phyloP scores from a whole-genome alignment of 92 coral and sea anemone genomes.

The Porites rus region DNA sequence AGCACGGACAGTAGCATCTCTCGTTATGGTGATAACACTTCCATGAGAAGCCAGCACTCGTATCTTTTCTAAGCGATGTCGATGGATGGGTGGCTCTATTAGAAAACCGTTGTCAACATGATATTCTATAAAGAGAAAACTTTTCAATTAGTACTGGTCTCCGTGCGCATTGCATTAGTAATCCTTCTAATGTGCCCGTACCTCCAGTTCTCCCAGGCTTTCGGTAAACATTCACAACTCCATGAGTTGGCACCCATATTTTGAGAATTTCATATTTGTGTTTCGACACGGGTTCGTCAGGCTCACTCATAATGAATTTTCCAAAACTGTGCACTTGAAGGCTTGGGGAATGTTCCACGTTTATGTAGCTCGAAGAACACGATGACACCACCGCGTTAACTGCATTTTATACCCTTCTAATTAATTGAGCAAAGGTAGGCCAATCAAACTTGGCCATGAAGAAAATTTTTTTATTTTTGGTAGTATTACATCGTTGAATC shows the following conservation, averaged over 20 bases:
- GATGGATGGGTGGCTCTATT: not conserved
- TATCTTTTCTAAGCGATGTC: not conserved
- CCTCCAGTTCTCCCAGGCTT: not conserved
- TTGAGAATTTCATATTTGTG: not conserved
- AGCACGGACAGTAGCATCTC: not conserved
- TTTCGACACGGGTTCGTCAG: too few species aligned
- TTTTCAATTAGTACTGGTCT: not conserved
- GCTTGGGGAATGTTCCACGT: not conserved
- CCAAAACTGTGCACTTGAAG: not conserved
- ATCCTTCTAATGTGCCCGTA: too few species aligned
- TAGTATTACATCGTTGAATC: too few species aligned
- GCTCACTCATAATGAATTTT: too few species aligned
- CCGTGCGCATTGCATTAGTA: too few species aligned
- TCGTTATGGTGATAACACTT: not conserved
- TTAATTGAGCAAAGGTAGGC: too few species aligned
- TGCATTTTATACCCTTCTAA: too few species aligned
- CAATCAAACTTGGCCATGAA: too few species aligned
- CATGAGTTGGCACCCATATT: not conserved
- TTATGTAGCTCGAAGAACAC: not conserved
- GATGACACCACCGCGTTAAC: too few species aligned
- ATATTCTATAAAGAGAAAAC: slow-evolving; percentile 14
- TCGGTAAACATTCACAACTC: not conserved
- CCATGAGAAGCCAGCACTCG: slow-evolving; percentile 35
- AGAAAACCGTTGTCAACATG: slow-evolving; percentile 19
- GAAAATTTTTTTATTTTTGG: too few species aligned